A percentile compares a stretch with the other conserved stretches of the same genome.
Conservation (phyloP, 2,888 invertebrate genomes). For the Orthosia gracilis region DNA sequence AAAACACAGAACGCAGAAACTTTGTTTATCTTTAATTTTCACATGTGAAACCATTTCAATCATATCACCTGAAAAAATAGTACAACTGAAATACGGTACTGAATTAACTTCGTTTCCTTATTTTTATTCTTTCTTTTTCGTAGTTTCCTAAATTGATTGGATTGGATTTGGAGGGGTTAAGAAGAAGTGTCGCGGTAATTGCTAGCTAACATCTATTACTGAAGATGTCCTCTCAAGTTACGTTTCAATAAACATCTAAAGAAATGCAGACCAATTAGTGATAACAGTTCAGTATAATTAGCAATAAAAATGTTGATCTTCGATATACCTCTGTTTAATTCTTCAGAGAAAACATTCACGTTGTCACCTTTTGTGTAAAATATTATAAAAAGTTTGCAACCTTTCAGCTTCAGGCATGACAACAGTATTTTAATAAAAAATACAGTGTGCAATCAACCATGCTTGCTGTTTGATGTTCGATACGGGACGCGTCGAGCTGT, state of each 20-base stretch:
- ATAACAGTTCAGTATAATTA: too few relatives aligned
- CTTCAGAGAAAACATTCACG: not conserved
- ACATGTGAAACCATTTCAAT: slow-evolving; percentile 12
- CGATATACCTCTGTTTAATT: not conserved
- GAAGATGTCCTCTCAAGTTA: too few relatives aligned
- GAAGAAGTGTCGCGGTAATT: too few relatives aligned
- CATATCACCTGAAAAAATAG: slow-evolving; percentile 8
- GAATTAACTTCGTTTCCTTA: too few relatives aligned
- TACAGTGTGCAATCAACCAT: slow-evolving; percentile 24
- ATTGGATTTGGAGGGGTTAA: too few relatives aligned
- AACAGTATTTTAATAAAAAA: slow-evolving; percentile 29
- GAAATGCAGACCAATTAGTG: too few relatives aligned
- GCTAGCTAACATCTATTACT: too few relatives aligned
- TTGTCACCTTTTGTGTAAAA: not conserved
- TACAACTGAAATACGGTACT: not conserved
- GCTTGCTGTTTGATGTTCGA: slow-evolving; percentile 30
- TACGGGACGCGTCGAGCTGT: slow-evolving; percentile 23
- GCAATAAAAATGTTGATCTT: too few relatives aligned
- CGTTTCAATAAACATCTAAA: too few relatives aligned
- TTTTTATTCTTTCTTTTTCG: too few relatives aligned
- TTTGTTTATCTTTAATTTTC: slow-evolving; percentile 1
- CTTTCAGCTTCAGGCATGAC: slow-evolving; percentile 13
- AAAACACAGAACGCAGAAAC: slow-evolving; percentile 1
- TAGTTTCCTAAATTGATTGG: too few relatives aligned
- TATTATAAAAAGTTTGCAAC: not conserved